phyloP scores from a whole-genome alignment of 2,113 vertebrate species.

The Equus przewalskii region DNA sequence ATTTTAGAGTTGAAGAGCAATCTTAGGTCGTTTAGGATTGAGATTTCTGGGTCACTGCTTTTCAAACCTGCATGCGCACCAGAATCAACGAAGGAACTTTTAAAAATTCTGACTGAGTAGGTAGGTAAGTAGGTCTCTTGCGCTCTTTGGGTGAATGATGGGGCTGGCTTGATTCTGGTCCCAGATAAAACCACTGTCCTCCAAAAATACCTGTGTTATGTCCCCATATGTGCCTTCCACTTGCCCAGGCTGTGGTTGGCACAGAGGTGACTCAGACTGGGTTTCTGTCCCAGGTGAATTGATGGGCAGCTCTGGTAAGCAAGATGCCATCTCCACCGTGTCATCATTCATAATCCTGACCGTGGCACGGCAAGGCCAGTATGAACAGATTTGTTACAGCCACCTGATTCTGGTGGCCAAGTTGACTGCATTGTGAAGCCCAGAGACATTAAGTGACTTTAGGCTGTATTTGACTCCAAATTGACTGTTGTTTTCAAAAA shows the following conservation, averaged over 20 bases:
- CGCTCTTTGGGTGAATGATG: not conserved
- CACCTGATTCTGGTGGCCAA: not conserved
- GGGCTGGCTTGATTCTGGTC: not conserved
- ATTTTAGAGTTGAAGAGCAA: not conserved
- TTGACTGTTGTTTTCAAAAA: not conserved
- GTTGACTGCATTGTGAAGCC: not conserved
- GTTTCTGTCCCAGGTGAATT: not conserved
- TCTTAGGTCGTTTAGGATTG: not conserved
- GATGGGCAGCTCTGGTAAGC: not conserved
- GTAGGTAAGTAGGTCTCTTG: not conserved
- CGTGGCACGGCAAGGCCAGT: fast-evolving
- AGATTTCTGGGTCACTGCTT: not conserved
- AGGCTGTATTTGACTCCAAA: not conserved
- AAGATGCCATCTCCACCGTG: not conserved
- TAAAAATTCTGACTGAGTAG: not conserved
- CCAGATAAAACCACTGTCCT: not conserved
- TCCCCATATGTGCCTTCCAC: fast-evolving
- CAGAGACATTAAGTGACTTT: not conserved
- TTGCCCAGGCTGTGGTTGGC: not conserved
- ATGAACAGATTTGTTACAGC: no score
- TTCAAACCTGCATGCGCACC: not conserved
- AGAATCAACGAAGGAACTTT: not conserved
- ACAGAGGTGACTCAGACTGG: not conserved
- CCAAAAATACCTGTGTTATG: not conserved
- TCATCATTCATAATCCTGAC: no score